phyloP scores from a whole-genome alignment of 2,113 vertebrate species.

The Rissa tridactyla region DNA sequence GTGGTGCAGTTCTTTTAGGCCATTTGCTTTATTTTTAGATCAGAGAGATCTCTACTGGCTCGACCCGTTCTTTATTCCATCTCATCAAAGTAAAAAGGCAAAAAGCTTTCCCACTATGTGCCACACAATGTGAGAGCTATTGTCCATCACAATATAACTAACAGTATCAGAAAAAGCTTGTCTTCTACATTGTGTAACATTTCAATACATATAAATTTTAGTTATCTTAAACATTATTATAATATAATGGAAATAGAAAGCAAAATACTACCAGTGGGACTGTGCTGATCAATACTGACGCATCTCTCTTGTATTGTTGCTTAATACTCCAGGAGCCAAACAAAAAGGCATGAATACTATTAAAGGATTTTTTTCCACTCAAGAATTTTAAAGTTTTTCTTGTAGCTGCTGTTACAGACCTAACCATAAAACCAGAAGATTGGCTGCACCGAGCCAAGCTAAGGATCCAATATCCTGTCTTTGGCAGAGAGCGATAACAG shows the following conservation, averaged over 20 bases:
- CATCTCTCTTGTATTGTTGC: neutral
- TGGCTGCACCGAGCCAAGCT: neutral
- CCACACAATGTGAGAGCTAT: neutral
- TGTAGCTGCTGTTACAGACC: neutral
- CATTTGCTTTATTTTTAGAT: neutral
- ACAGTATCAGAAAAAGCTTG: neutral
- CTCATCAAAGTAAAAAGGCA: neutral
- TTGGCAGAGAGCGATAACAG: slow-evolving; percentile 40
- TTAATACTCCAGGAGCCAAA: neutral
- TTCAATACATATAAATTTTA: neutral
- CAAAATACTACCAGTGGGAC: neutral
- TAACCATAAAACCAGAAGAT: slow-evolving; percentile 6
- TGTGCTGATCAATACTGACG: neutral
- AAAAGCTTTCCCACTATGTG: neutral
- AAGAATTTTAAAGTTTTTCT: slow-evolving; percentile 2
- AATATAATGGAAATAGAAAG: neutral
- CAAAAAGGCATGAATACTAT: neutral
- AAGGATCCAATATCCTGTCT: slow-evolving; percentile 46
- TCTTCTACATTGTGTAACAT: neutral
- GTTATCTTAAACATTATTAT: neutral
- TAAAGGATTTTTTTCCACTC: neutral
- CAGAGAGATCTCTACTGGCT: neutral
- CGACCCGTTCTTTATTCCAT: neutral
- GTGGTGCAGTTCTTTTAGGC: neutral
- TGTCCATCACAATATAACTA: neutral